Base-by-base conservation (phyloP, 2,797 vertebrate species). In the Phalanger gymnotis region DNA sequence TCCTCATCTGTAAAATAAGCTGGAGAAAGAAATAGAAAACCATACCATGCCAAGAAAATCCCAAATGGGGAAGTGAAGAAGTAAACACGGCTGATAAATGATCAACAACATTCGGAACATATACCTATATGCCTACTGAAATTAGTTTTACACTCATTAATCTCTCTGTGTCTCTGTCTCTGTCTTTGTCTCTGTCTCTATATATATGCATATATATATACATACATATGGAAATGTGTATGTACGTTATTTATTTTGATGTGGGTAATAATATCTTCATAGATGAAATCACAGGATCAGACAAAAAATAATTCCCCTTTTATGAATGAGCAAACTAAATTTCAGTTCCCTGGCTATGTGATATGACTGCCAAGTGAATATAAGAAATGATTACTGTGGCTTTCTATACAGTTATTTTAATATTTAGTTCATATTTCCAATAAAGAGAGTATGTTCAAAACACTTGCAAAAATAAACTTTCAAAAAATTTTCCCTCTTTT, bases 381-480 rank as follows among this genome's bases (percentile, higher is more conserved):
- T 53, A 95, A 53, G 91, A 97, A 96, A 22, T 57, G 53, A 6
- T 40, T 95, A 0, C 31, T 54, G 7, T 58, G 40, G 57, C 57
- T 61, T 10, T 40, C 0, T 94, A 13, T 91, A 47, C 28, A 94
- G 10, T 31, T 89, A 90, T 92, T 92, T 56, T 61, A 19, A 47
- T 0, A 47, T 95, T 95, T 96, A 95, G 5, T 22, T 97, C 27
- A 1, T 25, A 91, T 73, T 92, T 40, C 5, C 57, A 93, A 25
- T 0, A 94, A 96, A n/a, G 54, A 0, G 31, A 90, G 89, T 94
- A 89, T 0, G 34, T 81, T 96, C 28, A 61, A 58, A 30, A 66
- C 22, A 57, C 54, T 95, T 93, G n/a, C 91, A 73, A 95, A 54
- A 22, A 91, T 6, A 94, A 94, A 93, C 92, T 54, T 13, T 31